A percentile compares a stretch with the other conserved stretches of the same genome.
Evolutionary conservation across 2,113 vertebrate species (phyloP).

Genomic region (Engraulis encrasicolus): DNA sequence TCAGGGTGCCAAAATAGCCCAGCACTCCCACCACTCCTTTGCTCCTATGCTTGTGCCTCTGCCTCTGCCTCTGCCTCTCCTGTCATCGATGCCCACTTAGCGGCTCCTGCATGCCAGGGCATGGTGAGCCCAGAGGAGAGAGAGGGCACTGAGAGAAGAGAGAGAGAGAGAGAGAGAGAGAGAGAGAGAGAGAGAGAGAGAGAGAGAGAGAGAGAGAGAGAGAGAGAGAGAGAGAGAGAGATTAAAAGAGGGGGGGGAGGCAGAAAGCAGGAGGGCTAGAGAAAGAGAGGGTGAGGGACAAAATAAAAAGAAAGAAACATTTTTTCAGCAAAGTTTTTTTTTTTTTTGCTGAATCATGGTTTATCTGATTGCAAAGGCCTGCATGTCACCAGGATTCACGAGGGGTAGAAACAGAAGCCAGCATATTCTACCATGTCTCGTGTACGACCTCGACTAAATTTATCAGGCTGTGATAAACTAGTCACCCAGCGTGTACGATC

Average conservation of each 20-base stretch:
- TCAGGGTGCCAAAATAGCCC: not conserved
- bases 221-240: not conserved
- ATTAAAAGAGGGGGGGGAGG: not conserved
- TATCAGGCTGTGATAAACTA: not conserved
- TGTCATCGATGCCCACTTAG: conserved; percentile 1
- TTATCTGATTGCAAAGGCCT: not conserved
- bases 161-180: not conserved
- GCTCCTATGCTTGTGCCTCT: too few species aligned
- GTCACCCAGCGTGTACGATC: not conserved
- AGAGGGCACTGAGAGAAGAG: not conserved
- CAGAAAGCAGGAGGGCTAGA: not conserved
- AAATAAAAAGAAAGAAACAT: not conserved
- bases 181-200: not conserved
- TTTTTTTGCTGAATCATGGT: not conserved
- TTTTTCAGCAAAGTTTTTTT: not conserved
- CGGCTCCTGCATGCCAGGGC: not conserved
- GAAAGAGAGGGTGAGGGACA: not conserved
- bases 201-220: not conserved
- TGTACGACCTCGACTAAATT: not conserved
- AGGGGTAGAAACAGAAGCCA: not conserved
- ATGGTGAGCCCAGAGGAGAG: not conserved
- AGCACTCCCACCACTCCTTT: too few species aligned
- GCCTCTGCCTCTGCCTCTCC: too few species aligned
- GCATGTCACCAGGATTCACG: not conserved
- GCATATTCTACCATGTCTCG: not conserved